Conservation (phyloP, 1,140 invertebrate genomes). For the Drosophila bipectinata region DNA sequence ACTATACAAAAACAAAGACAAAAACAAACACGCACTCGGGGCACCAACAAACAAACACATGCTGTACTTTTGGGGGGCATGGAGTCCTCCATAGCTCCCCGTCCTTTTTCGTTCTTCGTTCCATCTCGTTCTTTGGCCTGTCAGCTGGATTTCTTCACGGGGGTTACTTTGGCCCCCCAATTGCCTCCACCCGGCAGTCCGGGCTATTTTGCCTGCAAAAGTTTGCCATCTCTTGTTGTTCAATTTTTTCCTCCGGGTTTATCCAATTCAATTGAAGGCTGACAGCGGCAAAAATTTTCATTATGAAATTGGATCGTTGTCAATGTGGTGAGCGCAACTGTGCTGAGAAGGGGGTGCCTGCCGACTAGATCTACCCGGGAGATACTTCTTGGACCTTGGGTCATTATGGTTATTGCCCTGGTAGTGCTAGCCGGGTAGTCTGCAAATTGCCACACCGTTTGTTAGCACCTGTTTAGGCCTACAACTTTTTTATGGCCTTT, state of each 20-base stretch:
- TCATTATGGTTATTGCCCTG: constrained; percentile 46
- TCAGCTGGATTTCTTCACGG: constrained; percentile 79
- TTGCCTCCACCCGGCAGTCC: constrained; percentile 16
- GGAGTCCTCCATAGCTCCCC: constrained; percentile 16
- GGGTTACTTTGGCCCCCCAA: constrained; percentile 44
- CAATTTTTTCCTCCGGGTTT: constrained; percentile 38
- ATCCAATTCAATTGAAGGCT: constrained; percentile 77
- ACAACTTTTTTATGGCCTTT: constrained; percentile 37
- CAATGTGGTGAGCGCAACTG: constrained; percentile 42
- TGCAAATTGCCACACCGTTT: constrained; percentile 34
- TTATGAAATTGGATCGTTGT: constrained; percentile 82
- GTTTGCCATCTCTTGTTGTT: constrained; percentile 38
- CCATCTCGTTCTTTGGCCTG: constrained; percentile 39
- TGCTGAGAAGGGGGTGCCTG: constrained; percentile 1
- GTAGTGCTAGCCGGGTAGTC: constrained; percentile 23
- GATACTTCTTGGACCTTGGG: constrained; percentile 15
- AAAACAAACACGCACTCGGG: constrained; percentile 35
- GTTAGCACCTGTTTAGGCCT: constrained; percentile 72
- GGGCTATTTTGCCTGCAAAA: constrained; percentile 44
- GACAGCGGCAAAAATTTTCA: constrained; percentile 77
- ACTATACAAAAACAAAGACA: constrained; percentile 50
- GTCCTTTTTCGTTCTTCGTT: not conserved
- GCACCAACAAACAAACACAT: constrained; percentile 47
- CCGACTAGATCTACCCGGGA: not conserved
- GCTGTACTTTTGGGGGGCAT: constrained; percentile 34